Conservation (phyloP, 1,140 invertebrate species). For the Oryctes rhinoceros region DNA sequence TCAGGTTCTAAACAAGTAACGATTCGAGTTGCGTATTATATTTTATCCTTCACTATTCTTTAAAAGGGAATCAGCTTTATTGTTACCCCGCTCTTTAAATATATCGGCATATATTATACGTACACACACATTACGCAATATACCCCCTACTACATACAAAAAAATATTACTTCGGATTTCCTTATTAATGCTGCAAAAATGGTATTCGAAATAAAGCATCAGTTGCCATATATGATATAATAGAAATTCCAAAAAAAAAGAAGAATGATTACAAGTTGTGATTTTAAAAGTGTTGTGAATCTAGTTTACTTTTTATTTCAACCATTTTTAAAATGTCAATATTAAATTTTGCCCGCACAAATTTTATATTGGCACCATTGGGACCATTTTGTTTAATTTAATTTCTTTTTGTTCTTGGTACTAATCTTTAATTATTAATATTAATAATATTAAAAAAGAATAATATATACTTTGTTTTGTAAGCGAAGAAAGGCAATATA, state of each 20-base stretch:
- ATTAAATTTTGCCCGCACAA: slow-evolving; percentile 26
- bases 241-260: slow-evolving; percentile 16
- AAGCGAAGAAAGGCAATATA: not conserved
- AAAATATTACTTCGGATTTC: slow-evolving; percentile 25
- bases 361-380: slow-evolving; percentile 24
- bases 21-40: slow-evolving; percentile 30
- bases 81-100: slow-evolving; percentile 12
- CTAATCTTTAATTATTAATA: slow-evolving; percentile 37
- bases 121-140: slow-evolving; percentile 22
- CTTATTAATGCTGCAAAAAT: slow-evolving; percentile 14
- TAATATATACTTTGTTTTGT: slow-evolving; percentile 30
- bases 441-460: slow-evolving; percentile 28
- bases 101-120: slow-evolving; percentile 18
- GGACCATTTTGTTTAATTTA: slow-evolving; percentile 35
- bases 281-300: slow-evolving; percentile 37
- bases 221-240: slow-evolving; percentile 23
- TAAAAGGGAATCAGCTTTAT: slow-evolving; percentile 27
- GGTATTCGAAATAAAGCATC: slow-evolving; percentile 11
- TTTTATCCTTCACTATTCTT: slow-evolving; percentile 6
- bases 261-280: slow-evolving; percentile 21
- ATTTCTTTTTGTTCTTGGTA: slow-evolving; percentile 29
- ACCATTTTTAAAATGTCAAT: slow-evolving; percentile 24
- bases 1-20: slow-evolving; percentile 24
- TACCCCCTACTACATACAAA: not conserved
- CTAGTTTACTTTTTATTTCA: slow-evolving; percentile 33